These are phyloP conservation scores for Cyprinodon diabolis DNA, from an alignment of 2,797 vertebrate genomes.

Conservation along the genomic window DNA sequence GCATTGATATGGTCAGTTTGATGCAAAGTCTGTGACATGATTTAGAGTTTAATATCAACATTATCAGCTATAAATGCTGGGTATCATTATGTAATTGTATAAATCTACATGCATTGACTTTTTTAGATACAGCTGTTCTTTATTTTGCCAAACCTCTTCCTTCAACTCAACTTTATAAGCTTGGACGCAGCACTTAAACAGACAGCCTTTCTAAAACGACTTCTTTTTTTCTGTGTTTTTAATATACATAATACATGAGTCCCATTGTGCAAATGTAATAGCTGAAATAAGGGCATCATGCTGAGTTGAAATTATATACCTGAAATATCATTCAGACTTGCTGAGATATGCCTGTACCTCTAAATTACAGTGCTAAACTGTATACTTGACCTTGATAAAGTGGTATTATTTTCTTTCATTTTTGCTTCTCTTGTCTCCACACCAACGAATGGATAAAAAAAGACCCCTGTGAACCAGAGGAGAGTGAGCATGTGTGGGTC, in stretches of 20 bases:
- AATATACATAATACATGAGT: neutral
- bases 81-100: neutral
- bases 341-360: neutral
- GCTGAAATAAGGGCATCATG: neutral
- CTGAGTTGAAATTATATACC: neutral
- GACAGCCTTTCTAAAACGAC: neutral
- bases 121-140: neutral
- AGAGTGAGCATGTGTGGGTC: constrained; percentile 35
- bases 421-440: constrained; percentile 41
- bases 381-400: constrained; percentile 50
- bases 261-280: neutral
- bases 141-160: neutral
- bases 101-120: neutral
- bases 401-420: constrained; percentile 36
- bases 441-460: constrained; percentile 55
- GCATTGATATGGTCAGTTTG: no score
- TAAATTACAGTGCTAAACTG: constrained; percentile 6
- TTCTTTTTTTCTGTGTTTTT: neutral
- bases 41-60: neutral
- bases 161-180: neutral
- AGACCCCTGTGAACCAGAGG: constrained; percentile 64
- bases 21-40: no score
- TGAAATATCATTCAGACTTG: neutral
- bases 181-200: neutral
- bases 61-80: neutral